These are phyloP conservation scores for Syndactyla subalaris DNA, from an alignment of 2,797 vertebrate species.

Conservation along the genomic window DNA sequence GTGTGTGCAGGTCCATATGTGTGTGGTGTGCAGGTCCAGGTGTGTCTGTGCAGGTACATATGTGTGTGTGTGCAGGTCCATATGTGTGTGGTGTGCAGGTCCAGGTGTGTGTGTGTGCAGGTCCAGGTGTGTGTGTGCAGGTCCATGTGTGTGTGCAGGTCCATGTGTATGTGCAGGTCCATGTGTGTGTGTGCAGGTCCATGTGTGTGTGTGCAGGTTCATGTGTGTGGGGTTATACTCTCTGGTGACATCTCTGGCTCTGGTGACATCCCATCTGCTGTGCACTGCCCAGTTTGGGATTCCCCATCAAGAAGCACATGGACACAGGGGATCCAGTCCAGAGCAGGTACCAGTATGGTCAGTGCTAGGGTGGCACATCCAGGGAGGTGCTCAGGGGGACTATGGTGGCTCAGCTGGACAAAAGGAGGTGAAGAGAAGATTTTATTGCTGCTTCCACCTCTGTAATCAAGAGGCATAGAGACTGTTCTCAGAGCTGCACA, in stretches of 20 bases:
- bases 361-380: neutral
- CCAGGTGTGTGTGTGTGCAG: too few species aligned
- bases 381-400: neutral
- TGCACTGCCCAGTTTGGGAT: neutral
- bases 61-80: too few species aligned
- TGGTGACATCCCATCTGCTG: neutral
- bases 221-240: too few species aligned
- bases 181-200: too few species aligned
- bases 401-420: neutral
- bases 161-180: too few species aligned
- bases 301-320: neutral
- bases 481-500: neutral
- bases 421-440: neutral
- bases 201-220: too few species aligned
- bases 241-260: neutral
- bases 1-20: too few species aligned
- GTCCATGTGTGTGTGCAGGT: too few species aligned
- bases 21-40: too few species aligned
- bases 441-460: neutral
- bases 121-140: too few species aligned
- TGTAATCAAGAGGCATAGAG: neutral
- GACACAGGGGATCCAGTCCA: neutral
- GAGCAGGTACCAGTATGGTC: rapidly evolving
- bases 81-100: too few species aligned
- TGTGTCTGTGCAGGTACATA: too few species aligned